Evolutionary conservation across 2,888 invertebrate genomes (phyloP).

Genomic region (Lymantria monacha): DNA sequence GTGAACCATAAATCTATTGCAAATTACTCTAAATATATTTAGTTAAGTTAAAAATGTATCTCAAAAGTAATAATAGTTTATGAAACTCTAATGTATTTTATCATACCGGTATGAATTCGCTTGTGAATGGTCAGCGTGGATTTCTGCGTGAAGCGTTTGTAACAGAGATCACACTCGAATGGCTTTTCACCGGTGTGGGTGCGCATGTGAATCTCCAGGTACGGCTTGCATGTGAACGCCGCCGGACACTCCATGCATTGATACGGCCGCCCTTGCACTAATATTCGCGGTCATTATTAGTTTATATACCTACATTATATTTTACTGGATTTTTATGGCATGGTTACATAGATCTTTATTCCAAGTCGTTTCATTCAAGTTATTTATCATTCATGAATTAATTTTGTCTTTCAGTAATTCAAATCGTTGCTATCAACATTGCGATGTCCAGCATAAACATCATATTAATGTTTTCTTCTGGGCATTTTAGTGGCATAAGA

Average conservation of each 20-base stretch:
- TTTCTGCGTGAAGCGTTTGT: conserved; percentile 83
- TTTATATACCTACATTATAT: conserved; percentile 14
- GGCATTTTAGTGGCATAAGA: too few species aligned
- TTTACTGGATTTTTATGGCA: not conserved
- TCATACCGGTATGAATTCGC: conserved; percentile 82
- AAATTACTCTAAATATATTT: conserved; percentile 1
- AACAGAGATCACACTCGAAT: conserved; percentile 82
- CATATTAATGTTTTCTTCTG: too few species aligned
- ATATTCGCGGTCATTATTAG: conserved; percentile 40
- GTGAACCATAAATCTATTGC: conserved; percentile 14
- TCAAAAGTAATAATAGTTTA: not conserved
- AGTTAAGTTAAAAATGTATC: too few species aligned
- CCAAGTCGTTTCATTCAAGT: too few species aligned
- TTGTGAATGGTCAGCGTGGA: conserved; percentile 83
- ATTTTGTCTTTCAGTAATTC: too few species aligned
- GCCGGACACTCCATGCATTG: conserved; percentile 82
- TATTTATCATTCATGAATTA: too few species aligned
- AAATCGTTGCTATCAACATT: too few species aligned
- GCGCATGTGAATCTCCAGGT: conserved; percentile 85
- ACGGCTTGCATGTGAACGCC: conserved; percentile 83
- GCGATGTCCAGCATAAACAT: too few species aligned
- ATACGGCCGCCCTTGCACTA: conserved; percentile 81
- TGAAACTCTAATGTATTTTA: conserved; percentile 22
- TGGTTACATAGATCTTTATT: too few species aligned
- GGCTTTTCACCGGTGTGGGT: conserved; percentile 81